These are phyloP conservation scores for Brachylomia viminalis DNA, from an alignment of 2,888 invertebrate genomes.

Conservation along the genomic window DNA sequence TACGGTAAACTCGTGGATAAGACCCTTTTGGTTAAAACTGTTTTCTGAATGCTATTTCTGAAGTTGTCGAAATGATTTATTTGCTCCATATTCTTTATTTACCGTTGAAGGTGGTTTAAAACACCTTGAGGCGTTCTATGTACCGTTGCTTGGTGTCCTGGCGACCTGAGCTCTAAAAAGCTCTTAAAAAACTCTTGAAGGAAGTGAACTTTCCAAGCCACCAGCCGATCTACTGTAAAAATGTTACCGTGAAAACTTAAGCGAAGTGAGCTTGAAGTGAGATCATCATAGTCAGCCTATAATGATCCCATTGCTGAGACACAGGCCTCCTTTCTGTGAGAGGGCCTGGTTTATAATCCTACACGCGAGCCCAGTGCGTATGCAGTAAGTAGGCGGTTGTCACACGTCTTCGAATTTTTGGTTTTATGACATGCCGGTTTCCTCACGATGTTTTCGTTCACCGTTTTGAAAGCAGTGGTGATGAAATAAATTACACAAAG, in stretches of 20 bases:
- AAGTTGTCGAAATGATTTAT: neutral
- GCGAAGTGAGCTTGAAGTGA: neutral
- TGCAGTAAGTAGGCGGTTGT: too few species aligned
- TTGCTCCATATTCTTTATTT: constrained; percentile 2
- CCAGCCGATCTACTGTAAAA: neutral
- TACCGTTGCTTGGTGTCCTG: too few species aligned
- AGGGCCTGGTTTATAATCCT: too few species aligned
- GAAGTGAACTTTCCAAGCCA: neutral
- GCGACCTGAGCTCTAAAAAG: neutral
- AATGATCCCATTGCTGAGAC: too few species aligned
- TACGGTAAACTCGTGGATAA: constrained; percentile 21
- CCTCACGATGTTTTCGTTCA: too few species aligned
- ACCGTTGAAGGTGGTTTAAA: neutral
- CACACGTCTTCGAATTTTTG: too few species aligned
- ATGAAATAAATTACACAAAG: too few species aligned
- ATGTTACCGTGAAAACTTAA: neutral
- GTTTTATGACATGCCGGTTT: too few species aligned
- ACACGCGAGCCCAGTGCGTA: too few species aligned
- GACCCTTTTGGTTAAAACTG: constrained; percentile 11
- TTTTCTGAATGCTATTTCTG: constrained; percentile 12
- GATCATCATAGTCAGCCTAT: too few species aligned
- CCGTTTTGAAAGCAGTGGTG: too few species aligned
- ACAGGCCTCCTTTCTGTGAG: too few species aligned
- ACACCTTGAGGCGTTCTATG: neutral
- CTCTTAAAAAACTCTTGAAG: neutral